Conservation (phyloP, 2,888 invertebrate genomes). For the Synanthedon andrenaeformis region DNA sequence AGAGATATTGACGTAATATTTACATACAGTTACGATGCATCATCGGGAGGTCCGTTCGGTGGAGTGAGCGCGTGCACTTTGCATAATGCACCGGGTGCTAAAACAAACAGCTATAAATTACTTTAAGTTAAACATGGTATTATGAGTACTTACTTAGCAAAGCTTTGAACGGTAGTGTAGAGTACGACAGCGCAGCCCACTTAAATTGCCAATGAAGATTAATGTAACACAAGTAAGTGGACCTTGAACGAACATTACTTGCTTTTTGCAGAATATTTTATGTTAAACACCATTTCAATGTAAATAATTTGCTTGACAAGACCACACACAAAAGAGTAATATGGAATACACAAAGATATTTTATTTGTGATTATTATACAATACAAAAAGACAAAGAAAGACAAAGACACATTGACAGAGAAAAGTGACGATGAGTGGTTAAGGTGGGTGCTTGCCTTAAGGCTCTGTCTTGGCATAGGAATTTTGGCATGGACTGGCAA, state of each 20-base stretch:
- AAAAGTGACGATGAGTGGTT: too few species aligned
- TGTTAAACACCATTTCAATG: neutral
- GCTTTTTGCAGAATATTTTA: neutral
- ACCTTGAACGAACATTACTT: conserved; percentile 11
- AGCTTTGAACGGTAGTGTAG: too few species aligned
- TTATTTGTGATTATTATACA: too few species aligned
- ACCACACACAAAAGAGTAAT: too few species aligned
- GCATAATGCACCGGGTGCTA: conserved; percentile 8
- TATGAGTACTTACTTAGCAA: neutral
- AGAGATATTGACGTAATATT: conserved; percentile 34
- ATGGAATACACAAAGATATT: too few species aligned
- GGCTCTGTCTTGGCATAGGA: too few species aligned
- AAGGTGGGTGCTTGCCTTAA: too few species aligned
- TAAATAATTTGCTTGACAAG: too few species aligned
- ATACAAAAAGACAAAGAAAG: too few species aligned
- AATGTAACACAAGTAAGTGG: conserved; percentile 5
- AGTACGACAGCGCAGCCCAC: conserved; percentile 19
- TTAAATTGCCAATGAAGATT: conserved; percentile 13
- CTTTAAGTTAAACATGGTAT: neutral
- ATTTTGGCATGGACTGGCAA: too few species aligned
- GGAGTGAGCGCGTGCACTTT: conserved; percentile 4
- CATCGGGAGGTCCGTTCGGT: conserved; percentile 8
- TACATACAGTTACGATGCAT: conserved; percentile 16
- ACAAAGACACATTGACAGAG: too few species aligned
- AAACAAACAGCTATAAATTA: conserved; percentile 14